phyloP scores from a whole-genome alignment of 2,113 vertebrate species.

The Nansenia antarctica region DNA sequence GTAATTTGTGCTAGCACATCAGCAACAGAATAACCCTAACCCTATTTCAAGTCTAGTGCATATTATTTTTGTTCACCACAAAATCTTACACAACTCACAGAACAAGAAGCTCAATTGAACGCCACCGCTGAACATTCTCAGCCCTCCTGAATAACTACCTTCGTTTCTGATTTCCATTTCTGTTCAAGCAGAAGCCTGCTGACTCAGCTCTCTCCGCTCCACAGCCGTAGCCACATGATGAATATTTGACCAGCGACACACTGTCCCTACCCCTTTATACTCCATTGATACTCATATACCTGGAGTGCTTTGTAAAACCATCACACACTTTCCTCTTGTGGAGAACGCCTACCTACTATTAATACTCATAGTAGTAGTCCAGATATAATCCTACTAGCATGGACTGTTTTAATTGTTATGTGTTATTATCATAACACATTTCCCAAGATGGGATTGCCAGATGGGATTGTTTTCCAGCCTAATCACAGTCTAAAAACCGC shows the following conservation, averaged over 20 bases:
- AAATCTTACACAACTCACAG: not conserved
- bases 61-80: not conserved
- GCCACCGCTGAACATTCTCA: slow-evolving; percentile 15
- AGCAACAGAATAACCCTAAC: slow-evolving; percentile 23
- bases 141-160: slow-evolving; percentile 18
- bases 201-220: slow-evolving; percentile 21
- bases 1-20: slow-evolving; percentile 42
- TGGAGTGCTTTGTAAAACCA: too few relatives aligned
- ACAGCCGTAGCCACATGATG: slow-evolving; percentile 23
- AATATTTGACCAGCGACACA: slow-evolving; percentile 16
- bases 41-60: slow-evolving; percentile 10
- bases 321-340: too few relatives aligned
- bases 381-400: too few relatives aligned
- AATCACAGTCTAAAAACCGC: too few relatives aligned
- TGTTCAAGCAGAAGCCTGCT: slow-evolving; percentile 8
- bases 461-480: too few relatives aligned
- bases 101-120: slow-evolving; percentile 22
- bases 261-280: slow-evolving; percentile 9
- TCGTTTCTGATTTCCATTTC: not conserved
- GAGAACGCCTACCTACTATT: too few relatives aligned
- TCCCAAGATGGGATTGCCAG: too few relatives aligned
- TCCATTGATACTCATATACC: not conserved
- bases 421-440: not conserved
- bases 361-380: too few relatives aligned
- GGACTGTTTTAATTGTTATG: not conserved